These are phyloP conservation scores for Lasioglossum oenotherae DNA, from an alignment of 2,888 invertebrate species.

Conservation along the genomic window DNA sequence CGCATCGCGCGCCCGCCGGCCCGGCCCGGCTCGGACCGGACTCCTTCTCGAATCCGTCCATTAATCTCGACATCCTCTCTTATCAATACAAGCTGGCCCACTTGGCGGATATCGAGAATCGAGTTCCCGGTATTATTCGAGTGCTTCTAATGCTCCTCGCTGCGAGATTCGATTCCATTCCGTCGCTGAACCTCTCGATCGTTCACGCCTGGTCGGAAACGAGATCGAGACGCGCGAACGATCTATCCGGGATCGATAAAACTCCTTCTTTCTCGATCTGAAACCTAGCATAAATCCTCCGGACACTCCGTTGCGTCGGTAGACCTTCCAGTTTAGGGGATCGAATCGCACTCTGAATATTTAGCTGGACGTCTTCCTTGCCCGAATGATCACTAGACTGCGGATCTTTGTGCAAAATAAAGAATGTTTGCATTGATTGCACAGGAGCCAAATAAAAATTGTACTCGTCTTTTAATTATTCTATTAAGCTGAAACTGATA, in stretches of 20 bases:
- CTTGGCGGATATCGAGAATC: background rate
- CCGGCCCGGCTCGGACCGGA: background rate
- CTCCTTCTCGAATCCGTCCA: conserved; percentile 25
- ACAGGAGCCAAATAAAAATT: too few species aligned
- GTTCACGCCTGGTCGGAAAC: background rate
- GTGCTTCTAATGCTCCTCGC: background rate
- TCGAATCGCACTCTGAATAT: too few species aligned
- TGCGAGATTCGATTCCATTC: background rate
- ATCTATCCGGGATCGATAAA: conserved; percentile 10
- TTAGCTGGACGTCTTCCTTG: too few species aligned
- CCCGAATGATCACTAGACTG: too few species aligned
- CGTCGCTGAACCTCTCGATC: background rate
- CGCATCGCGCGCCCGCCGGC: conserved; percentile 16
- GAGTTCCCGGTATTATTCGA: conserved; percentile 1
- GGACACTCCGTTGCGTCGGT: too few species aligned
- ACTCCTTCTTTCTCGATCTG: background rate
- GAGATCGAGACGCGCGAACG: background rate
- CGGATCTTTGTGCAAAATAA: too few species aligned
- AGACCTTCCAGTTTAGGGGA: too few species aligned
- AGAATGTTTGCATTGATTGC: too few species aligned
- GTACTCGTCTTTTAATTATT: too few species aligned
- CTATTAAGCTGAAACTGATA: too few species aligned
- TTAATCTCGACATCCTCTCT: conserved; percentile 37
- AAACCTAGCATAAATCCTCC: too few species aligned
- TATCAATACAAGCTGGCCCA: conserved; percentile 35